Percentiles rank a stretch among this genome's conserved stretches.
Evolutionary conservation across 2,113 vertebrate genomes (phyloP).

Genomic region (Larimichthys crocea): DNA sequence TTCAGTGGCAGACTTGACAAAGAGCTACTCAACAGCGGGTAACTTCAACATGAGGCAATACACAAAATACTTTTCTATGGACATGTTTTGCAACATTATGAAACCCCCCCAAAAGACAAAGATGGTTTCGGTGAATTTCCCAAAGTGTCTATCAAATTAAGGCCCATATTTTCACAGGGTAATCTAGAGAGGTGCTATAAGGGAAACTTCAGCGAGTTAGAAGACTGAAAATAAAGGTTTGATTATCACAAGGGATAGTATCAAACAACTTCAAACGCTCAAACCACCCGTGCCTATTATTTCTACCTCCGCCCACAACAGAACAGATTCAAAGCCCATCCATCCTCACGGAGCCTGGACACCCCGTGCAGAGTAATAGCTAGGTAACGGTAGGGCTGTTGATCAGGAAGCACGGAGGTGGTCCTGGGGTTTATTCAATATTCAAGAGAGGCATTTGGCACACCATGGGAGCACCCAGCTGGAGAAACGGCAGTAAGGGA

Average conservation of each 20-base stretch:
- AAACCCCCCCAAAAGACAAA: not conserved
- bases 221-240: slow-evolving; percentile 44
- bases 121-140: not conserved
- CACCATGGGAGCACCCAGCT: slow-evolving; percentile 71
- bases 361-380: slow-evolving; percentile 60
- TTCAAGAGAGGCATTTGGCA: slow-evolving; percentile 81
- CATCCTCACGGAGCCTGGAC: slow-evolving; percentile 32
- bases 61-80: not conserved
- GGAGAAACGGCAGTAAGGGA: slow-evolving; percentile 56
- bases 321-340: slow-evolving; percentile 59
- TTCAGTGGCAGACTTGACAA: not conserved
- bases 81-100: not conserved
- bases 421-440: slow-evolving; percentile 77
- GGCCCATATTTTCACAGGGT: not conserved
- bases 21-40: not conserved
- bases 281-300: slow-evolving; percentile 46
- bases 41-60: not conserved
- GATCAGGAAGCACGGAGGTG: slow-evolving; percentile 76
- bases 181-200: slow-evolving; percentile 8
- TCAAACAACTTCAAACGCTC: slow-evolving; percentile 58
- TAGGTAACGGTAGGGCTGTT: slow-evolving; percentile 66
- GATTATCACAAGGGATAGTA: slow-evolving; percentile 31
- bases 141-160: not conserved
- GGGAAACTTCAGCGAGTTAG: slow-evolving; percentile 15
- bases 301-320: slow-evolving; percentile 45